These are phyloP conservation scores for Anastrepha obliqua DNA, from an alignment of 1,140 invertebrate species.

Conservation along the genomic window DNA sequence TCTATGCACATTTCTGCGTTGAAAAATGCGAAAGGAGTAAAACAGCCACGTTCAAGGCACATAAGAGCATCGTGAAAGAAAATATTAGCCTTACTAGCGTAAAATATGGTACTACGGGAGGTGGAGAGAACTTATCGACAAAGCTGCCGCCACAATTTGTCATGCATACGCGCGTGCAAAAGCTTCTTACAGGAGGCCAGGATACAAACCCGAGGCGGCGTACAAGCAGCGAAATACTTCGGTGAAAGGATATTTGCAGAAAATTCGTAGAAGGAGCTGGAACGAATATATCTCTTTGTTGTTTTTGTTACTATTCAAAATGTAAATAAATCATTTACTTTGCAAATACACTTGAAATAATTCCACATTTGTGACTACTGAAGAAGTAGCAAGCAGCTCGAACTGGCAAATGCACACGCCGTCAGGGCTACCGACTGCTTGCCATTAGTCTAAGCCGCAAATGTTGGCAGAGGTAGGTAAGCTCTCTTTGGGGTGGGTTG, in stretches of 20 bases:
- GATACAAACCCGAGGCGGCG: background rate
- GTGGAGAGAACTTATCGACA: constrained; percentile 20
- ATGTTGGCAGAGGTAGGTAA: background rate
- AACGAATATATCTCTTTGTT: background rate
- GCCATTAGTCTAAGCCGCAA: constrained; percentile 11
- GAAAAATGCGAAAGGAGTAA: constrained; percentile 12
- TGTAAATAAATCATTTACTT: constrained; percentile 44
- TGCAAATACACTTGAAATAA: constrained; percentile 45
- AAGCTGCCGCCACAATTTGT: constrained; percentile 30
- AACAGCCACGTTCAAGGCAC: background rate
- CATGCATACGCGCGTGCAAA: constrained; percentile 11
- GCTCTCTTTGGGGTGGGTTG: background rate
- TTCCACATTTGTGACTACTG: background rate
- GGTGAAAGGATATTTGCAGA: background rate
- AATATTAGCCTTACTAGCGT: background rate
- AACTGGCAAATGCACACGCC: constrained; percentile 26
- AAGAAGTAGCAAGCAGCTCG: background rate
- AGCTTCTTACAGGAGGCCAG: background rate
- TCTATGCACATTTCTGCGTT: background rate
- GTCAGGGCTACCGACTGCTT: background rate
- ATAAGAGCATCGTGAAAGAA: background rate
- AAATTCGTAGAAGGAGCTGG: background rate
- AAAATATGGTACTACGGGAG: background rate
- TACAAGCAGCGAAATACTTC: background rate
- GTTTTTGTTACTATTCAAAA: background rate